Conservation (phyloP, 1,140 invertebrate genomes). For the Pygmarrhopalites habei region DNA sequence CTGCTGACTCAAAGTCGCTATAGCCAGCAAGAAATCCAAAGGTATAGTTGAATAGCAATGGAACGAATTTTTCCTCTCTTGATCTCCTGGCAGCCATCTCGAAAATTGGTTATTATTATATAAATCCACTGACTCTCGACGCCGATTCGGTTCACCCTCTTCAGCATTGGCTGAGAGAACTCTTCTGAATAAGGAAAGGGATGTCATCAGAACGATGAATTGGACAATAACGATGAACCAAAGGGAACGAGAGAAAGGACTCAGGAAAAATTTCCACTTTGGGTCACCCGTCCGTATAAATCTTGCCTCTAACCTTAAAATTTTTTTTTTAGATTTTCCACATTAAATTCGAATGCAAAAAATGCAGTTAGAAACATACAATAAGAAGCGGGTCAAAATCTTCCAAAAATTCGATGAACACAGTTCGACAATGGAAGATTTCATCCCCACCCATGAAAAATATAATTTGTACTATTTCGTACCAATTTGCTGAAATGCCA, state of each 20-base stretch:
- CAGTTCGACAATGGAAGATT: too few species aligned
- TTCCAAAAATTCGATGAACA: too few species aligned
- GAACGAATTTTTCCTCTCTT: not conserved
- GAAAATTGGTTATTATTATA: not conserved
- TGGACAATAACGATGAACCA: not conserved
- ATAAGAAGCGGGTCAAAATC: too few species aligned
- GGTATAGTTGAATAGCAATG: too few species aligned
- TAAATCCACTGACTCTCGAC: not conserved
- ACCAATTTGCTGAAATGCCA: constrained; percentile 4
- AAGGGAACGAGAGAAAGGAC: not conserved
- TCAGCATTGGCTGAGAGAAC: not conserved
- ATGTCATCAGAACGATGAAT: not conserved
- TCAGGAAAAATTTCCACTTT: not conserved
- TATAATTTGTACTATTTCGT: not conserved
- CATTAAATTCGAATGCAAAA: too few species aligned
- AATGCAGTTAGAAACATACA: too few species aligned
- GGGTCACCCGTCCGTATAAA: not conserved
- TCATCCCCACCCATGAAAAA: too few species aligned
- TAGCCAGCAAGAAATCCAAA: too few species aligned
- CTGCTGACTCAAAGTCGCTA: too few species aligned
- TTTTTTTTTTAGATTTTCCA: too few species aligned
- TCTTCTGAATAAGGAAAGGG: not conserved
- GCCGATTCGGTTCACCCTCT: not conserved
- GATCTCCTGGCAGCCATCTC: not conserved
- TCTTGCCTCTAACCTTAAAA: not conserved